Evolutionary conservation across 2,888 invertebrate genomes (phyloP).

Genomic region (Auanema freiburgensis): DNA sequence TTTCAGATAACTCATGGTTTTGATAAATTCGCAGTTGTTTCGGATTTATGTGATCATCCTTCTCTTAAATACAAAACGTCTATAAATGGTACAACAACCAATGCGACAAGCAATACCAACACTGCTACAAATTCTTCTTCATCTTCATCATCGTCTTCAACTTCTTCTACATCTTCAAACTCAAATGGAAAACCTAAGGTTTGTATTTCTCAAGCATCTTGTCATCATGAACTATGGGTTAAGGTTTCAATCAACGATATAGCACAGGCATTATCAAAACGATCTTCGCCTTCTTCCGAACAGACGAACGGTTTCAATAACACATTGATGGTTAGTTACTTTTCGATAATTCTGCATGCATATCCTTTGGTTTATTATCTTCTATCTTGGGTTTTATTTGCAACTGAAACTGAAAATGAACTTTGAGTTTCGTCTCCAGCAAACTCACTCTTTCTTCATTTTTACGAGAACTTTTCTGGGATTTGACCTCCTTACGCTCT

Average conservation of each 20-base stretch:
- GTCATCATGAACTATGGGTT: not conserved
- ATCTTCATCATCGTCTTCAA: too few relatives aligned
- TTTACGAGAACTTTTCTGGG: conserved; percentile 4
- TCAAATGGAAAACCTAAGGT: conserved; percentile 7
- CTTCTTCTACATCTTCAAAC: not conserved
- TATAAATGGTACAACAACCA: conserved; percentile 24
- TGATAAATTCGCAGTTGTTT: conserved; percentile 43
- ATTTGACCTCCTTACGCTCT: conserved; percentile 15
- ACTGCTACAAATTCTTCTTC: conserved; percentile 3
- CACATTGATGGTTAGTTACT: not conserved
- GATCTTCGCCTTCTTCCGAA: conserved; percentile 4
- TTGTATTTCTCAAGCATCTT: not conserved
- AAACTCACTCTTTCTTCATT: not conserved
- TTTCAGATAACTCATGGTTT: conserved; percentile 43
- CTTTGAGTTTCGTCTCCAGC: not conserved
- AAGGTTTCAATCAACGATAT: conserved; percentile 24
- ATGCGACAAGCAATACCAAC: conserved; percentile 26
- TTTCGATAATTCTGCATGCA: not conserved
- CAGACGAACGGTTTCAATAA: not conserved
- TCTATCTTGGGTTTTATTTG: not conserved
- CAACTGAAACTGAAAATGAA: not conserved
- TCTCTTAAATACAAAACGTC: conserved; percentile 35
- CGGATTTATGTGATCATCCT: conserved; percentile 40
- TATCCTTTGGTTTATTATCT: not conserved
- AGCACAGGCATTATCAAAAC: conserved; percentile 17